Evolutionary conservation across 2,888 invertebrate genomes (phyloP).

Genomic region (Protophormia terraenovae): DNA sequence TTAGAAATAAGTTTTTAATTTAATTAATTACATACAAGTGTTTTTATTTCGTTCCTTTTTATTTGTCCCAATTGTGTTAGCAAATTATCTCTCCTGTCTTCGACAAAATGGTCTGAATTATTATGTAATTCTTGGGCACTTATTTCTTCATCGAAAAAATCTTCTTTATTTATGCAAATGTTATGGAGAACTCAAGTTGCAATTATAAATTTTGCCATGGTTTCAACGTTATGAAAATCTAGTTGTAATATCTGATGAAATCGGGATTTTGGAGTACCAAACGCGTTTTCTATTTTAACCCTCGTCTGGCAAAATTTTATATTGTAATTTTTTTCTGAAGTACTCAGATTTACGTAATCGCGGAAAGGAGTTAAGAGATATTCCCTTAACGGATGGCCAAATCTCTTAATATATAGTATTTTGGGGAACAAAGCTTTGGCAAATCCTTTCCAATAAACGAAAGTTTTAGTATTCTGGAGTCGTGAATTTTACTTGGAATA

Average conservation of each 20-base stretch:
- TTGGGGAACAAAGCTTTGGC: constrained; percentile 60
- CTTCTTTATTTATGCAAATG: constrained; percentile 9
- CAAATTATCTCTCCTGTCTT: constrained; percentile 2
- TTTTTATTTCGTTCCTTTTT: constrained; percentile 25
- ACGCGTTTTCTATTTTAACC: constrained; percentile 75
- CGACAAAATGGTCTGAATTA: neutral
- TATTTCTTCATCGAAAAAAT: neutral
- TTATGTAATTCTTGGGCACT: neutral
- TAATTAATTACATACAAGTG: constrained; percentile 17
- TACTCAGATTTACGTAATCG: constrained; percentile 72
- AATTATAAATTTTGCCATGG: constrained; percentile 1
- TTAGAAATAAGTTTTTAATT: neutral
- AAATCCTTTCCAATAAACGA: constrained; percentile 66
- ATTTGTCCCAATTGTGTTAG: neutral
- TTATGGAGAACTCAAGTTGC: constrained; percentile 4
- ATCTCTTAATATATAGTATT: constrained; percentile 61
- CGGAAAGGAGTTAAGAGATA: constrained; percentile 71
- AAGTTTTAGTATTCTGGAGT: constrained; percentile 70
- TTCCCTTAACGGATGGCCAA: constrained; percentile 52
- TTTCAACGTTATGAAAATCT: constrained; percentile 24
- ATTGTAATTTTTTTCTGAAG: constrained; percentile 71
- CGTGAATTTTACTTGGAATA: constrained; percentile 73
- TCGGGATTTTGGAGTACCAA: constrained; percentile 72
- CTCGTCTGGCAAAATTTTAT: constrained; percentile 70
- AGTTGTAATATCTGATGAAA: constrained; percentile 63